These are phyloP conservation scores for Jordanella pulchra DNA, from an alignment of 2,797 vertebrate genomes.

Conservation along the genomic window DNA sequence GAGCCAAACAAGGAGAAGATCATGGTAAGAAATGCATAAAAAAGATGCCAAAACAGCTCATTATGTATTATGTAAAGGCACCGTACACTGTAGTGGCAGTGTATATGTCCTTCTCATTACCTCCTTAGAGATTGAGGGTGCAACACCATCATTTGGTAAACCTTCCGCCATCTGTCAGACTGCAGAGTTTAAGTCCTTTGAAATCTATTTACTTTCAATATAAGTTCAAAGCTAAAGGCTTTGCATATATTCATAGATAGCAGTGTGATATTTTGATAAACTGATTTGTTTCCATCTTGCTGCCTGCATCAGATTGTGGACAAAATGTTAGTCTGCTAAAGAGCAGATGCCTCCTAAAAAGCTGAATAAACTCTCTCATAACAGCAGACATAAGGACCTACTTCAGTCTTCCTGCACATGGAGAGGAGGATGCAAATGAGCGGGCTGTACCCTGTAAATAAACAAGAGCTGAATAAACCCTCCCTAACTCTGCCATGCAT, in stretches of 20 bases:
- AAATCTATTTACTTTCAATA: background rate
- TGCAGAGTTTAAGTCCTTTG: background rate
- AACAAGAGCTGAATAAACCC: conserved; percentile 58
- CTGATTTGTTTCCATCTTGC: background rate
- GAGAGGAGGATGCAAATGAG: conserved; percentile 69
- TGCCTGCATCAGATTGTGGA: background rate
- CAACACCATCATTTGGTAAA: background rate
- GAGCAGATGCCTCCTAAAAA: conserved; percentile 58
- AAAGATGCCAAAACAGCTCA: too few species aligned
- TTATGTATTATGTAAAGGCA: background rate
- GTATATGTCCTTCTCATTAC: background rate
- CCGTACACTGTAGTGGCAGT: background rate
- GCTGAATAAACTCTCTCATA: conserved; percentile 63
- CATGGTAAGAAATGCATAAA: too few species aligned
- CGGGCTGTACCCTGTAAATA: conserved; percentile 59
- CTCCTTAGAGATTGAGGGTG: background rate
- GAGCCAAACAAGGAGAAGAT: too few species aligned
- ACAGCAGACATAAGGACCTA: conserved; percentile 68
- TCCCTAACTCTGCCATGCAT: conserved; percentile 43
- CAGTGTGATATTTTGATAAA: too few species aligned
- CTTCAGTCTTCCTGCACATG: conserved; percentile 64
- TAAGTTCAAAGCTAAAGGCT: background rate
- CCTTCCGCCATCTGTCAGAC: background rate
- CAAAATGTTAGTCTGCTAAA: background rate
- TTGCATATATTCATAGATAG: background rate